A percentile compares a stretch with the other conserved stretches of the same genome.
phyloP scores from a whole-genome alignment of 2,797 vertebrate species.

The Triplophysa yarkandensis region DNA sequence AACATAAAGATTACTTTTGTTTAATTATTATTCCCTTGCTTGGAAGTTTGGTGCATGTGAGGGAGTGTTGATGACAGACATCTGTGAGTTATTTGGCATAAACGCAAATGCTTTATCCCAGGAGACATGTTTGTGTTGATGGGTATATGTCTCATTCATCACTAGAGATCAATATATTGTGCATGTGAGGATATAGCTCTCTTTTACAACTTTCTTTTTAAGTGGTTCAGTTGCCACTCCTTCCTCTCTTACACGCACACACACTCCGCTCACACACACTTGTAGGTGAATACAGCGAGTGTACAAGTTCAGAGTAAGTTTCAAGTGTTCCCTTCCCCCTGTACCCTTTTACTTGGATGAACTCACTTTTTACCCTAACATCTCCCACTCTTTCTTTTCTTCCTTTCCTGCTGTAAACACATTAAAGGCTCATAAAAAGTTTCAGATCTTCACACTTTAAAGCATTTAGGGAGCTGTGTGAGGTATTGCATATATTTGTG shows the following conservation, averaged over 20 bases:
- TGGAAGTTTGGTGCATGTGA: constrained; percentile 7
- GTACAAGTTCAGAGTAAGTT: neutral
- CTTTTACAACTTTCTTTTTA: constrained; percentile 1
- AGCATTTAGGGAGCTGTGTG: constrained; percentile 10
- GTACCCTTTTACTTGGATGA: neutral
- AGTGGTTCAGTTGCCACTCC: constrained; percentile 13
- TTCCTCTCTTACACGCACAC: neutral
- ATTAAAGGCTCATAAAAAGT: constrained; percentile 33
- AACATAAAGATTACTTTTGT: too few species aligned
- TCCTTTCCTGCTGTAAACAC: constrained; percentile 16
- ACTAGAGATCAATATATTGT: constrained; percentile 56
- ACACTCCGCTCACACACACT: neutral
- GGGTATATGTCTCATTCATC: constrained; percentile 61
- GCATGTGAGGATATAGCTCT: constrained; percentile 48
- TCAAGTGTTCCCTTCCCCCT: constrained; percentile 3
- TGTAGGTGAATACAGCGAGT: neutral
- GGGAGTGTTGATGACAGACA: constrained; percentile 72
- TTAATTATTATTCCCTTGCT: neutral
- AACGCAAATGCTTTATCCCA: constrained; percentile 48
- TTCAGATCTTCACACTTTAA: constrained; percentile 33
- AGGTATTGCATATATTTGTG: neutral
- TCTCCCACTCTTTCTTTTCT: constrained; percentile 5
- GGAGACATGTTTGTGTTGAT: constrained; percentile 55
- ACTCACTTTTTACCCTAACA: neutral
- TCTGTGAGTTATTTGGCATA: constrained; percentile 58